Conservation (phyloP, 2,888 invertebrate genomes). For the Hedya salicella region DNA sequence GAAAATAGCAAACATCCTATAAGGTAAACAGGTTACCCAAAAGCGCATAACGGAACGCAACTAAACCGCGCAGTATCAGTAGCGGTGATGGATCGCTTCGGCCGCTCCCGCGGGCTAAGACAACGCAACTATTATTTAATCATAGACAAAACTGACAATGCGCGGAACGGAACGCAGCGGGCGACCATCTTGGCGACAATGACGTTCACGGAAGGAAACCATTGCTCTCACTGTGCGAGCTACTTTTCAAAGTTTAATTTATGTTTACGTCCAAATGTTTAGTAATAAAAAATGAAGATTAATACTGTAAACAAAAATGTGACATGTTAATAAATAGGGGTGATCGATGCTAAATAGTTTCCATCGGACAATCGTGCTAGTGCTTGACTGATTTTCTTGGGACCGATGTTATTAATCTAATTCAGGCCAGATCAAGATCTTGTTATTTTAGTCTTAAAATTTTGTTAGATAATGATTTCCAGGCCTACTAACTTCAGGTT, state of each 20-base stretch:
- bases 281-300: slow-evolving; percentile 26
- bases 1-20: slow-evolving; percentile 45
- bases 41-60: slow-evolving; percentile 51
- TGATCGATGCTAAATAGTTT: slow-evolving; percentile 3
- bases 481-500: too few relatives aligned
- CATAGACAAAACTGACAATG: slow-evolving; percentile 31
- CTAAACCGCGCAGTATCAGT: slow-evolving; percentile 42
- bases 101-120: slow-evolving; percentile 30
- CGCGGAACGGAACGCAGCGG: slow-evolving; percentile 34
- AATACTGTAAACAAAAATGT: slow-evolving; percentile 18
- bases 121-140: slow-evolving; percentile 34
- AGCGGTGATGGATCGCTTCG: slow-evolving; percentile 42
- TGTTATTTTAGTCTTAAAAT: too few relatives aligned
- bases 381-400: background rate
- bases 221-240: slow-evolving; percentile 20
- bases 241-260: slow-evolving; percentile 37
- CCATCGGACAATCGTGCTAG: background rate
- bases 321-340: slow-evolving; percentile 12
- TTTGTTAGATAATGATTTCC: too few relatives aligned
- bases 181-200: slow-evolving; percentile 38
- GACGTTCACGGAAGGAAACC: slow-evolving; percentile 39
- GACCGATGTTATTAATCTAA: too few relatives aligned
- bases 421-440: too few relatives aligned
- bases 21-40: slow-evolving; percentile 43
- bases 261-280: slow-evolving; percentile 31